These are phyloP conservation scores for Siniperca scherzeri DNA, from an alignment of 2,797 vertebrate species.

Conservation along the genomic window DNA sequence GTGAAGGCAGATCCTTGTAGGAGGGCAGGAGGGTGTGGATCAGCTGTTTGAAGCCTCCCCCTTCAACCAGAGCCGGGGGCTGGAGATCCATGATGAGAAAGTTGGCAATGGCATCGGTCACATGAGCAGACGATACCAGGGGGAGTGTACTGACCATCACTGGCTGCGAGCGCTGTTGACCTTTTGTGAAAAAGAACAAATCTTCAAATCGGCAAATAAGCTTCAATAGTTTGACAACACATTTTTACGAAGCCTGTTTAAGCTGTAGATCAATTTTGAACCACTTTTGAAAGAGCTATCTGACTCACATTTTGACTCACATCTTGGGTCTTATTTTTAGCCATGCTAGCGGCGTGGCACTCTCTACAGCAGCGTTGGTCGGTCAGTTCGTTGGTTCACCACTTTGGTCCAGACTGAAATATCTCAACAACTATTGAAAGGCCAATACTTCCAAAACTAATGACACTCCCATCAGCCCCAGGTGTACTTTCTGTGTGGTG, in stretches of 20 bases:
- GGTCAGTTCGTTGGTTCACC: background rate
- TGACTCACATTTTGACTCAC: background rate
- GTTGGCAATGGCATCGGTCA: constrained; percentile 75
- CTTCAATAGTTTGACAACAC: background rate
- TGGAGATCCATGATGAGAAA: constrained; percentile 81
- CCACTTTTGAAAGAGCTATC: background rate
- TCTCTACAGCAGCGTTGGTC: background rate
- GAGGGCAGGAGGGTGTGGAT: constrained; percentile 78
- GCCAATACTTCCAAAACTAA: too few relatives aligned
- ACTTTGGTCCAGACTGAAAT: background rate
- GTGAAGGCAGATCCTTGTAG: constrained; percentile 75
- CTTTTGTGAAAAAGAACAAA: constrained; percentile 24
- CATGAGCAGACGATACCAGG: constrained; percentile 44
- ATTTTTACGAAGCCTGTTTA: background rate
- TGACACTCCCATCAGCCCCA: too few relatives aligned
- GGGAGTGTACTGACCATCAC: constrained; percentile 32
- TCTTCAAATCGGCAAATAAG: background rate
- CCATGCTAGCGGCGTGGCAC: background rate
- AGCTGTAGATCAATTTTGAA: background rate
- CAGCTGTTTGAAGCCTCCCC: constrained; percentile 83
- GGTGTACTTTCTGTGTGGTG: too few relatives aligned
- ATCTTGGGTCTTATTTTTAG: background rate
- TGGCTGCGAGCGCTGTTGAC: constrained; percentile 49
- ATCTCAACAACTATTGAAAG: background rate
- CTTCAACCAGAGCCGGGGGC: constrained; percentile 73